Percentiles rank a stretch among this genome's conserved stretches.
These are phyloP conservation scores for Calycopis cecrops DNA, from an alignment of 1,140 invertebrate genomes.

Conservation along the genomic window DNA sequence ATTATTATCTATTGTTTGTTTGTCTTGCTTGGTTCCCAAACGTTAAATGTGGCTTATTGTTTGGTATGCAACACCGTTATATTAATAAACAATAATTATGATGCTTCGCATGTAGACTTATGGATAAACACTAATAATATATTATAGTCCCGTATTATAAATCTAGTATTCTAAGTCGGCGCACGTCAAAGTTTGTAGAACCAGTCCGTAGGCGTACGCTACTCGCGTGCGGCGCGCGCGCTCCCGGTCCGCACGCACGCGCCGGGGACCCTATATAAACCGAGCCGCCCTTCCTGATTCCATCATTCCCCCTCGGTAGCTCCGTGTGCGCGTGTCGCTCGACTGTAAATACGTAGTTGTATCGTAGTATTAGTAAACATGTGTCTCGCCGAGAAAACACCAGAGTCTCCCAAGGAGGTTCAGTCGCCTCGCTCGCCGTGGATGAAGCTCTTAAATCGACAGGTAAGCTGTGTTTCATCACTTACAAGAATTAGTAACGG, in stretches of 20 bases:
- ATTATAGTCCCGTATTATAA: conserved; percentile 29
- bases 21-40: no score
- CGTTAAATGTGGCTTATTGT: no score
- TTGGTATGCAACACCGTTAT: no score
- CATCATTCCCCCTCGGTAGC: conserved; percentile 61
- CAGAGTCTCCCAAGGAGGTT: conserved; percentile 56
- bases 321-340: conserved; percentile 56
- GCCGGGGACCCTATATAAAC: conserved; percentile 55
- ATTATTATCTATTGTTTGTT: no score
- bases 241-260: conserved; percentile 53
- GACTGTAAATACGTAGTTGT: conserved; percentile 47
- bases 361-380: conserved; percentile 49
- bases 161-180: conserved; percentile 54
- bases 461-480: conserved; percentile 41
- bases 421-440: conserved; percentile 62
- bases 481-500: neutral
- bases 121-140: conserved; percentile 40
- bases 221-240: conserved; percentile 65
- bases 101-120: neutral
- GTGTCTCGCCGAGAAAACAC: conserved; percentile 67
- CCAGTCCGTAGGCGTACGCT: conserved; percentile 58
- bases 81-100: no score
- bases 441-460: conserved; percentile 66
- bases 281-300: conserved; percentile 56
- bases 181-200: conserved; percentile 70